Base-by-base conservation (phyloP, 2,113 vertebrate species). In the Xenopus laevis region DNA sequence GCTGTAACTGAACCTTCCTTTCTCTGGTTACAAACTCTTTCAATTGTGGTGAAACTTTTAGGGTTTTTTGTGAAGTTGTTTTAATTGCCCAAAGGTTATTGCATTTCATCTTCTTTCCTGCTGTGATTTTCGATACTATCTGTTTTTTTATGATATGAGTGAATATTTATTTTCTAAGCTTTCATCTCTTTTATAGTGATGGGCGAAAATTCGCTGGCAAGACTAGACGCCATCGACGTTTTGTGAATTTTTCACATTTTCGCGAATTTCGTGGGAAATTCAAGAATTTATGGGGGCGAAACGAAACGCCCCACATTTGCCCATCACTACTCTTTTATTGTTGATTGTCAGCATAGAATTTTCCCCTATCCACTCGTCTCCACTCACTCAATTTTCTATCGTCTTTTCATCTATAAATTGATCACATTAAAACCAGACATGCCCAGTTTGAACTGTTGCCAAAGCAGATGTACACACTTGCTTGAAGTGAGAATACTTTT, bases 271-370 rank as follows among this genome's bases (percentile, higher is more conserved):
- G n/a, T n/a, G n/a, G n/a, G n/a, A n/a, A n/a, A n/a, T n/a, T n/a
- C n/a, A n/a, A n/a, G n/a, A n/a, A n/a, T n/a, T n/a, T n/a, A n/a
- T n/a, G n/a, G n/a, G n/a, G n/a, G n/a, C n/a, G n/a, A n/a, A n/a
- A n/a, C n/a, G n/a, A n/a, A n/a, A n/a, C n/a, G n/a, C n/a, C n/a
- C n/a, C n/a, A n/a, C n/a, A n/a, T n/a, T n/a, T n/a, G n/a, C n/a
- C n/a, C n/a, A n/a, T n/a, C n/a, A n/a, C n/a, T n/a, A n/a, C n/a
- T n/a, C n/a, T n/a, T 33, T 55, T 13, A 65, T 23, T 65, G 27
- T 40, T 73, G 62, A 65, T 40, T 23, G 71, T 62, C 71, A 73
- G 52, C 18, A 57, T 8, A 57, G 44, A 11, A 73, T 73, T 57
- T 58, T 73, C 65, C 12, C 33, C 27, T 65, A 18, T 61, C 47